Evolutionary conservation across 2,113 vertebrate species (phyloP).

Genomic region (Tiliqua scincoides): DNA sequence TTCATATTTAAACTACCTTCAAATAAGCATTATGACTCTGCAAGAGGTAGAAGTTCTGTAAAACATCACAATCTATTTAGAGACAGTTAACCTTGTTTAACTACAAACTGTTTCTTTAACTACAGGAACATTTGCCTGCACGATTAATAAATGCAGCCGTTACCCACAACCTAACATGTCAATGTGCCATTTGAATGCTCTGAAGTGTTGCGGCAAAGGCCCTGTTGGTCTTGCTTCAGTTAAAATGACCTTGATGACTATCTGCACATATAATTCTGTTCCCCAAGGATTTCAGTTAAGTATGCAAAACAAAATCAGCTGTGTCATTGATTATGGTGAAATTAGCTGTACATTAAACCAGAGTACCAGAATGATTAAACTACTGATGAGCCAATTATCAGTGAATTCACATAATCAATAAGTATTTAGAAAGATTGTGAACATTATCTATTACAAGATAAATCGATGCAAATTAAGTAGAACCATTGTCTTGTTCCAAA

Average conservation of each 20-base stretch:
- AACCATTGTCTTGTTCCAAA: background rate
- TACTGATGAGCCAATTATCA: constrained; percentile 18
- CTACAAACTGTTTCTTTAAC: no score
- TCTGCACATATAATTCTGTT: background rate
- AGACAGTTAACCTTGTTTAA: background rate
- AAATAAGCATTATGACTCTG: background rate
- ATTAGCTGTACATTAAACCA: background rate
- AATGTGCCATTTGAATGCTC: background rate
- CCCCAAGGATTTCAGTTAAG: background rate
- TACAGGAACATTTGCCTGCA: background rate
- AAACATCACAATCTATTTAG: background rate
- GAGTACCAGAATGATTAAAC: constrained; percentile 17
- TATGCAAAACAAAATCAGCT: background rate
- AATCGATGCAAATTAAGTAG: background rate
- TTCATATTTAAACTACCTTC: background rate
- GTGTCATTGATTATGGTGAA: background rate
- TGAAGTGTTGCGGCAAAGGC: background rate
- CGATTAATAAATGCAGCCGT: background rate
- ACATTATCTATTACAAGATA: background rate
- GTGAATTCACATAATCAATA: constrained; percentile 18
- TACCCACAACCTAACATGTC: background rate
- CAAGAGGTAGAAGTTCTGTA: background rate
- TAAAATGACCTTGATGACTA: constrained; percentile 2
- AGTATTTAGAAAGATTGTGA: constrained; percentile 24
- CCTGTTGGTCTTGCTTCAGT: background rate